Evolutionary conservation across 2,888 invertebrate genomes (phyloP).

Genomic region (Eurytoma adleriae): DNA sequence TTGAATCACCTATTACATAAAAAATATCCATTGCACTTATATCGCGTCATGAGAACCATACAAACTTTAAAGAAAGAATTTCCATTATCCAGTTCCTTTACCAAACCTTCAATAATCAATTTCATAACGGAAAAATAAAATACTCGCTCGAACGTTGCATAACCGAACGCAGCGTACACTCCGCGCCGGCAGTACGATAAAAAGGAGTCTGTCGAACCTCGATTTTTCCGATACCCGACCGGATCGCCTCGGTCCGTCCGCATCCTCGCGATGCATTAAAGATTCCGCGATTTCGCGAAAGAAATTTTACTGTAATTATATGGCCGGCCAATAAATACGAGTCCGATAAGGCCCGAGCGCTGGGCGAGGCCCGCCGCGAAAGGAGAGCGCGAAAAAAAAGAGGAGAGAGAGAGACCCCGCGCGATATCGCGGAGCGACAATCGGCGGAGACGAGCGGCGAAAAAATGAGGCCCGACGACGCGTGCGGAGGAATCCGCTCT

Average conservation of each 20-base stretch:
- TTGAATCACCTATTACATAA: too few relatives aligned
- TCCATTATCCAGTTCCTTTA: too few relatives aligned
- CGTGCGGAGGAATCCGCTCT: conserved; percentile 10
- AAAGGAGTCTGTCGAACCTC: too few relatives aligned
- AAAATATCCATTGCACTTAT: too few relatives aligned
- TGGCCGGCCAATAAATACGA: conserved; percentile 45
- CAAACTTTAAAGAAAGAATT: too few relatives aligned
- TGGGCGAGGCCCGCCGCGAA: not conserved
- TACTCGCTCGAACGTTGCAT: too few relatives aligned
- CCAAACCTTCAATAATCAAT: too few relatives aligned
- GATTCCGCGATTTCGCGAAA: conserved; percentile 53
- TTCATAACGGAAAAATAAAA: too few relatives aligned
- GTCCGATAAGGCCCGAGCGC: conserved; percentile 39
- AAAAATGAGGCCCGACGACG: conserved; percentile 2
- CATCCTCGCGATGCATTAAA: conserved; percentile 34
- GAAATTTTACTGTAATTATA: conserved; percentile 57
- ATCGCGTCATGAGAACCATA: too few relatives aligned
- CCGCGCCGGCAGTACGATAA: too few relatives aligned
- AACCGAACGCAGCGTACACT: too few relatives aligned
- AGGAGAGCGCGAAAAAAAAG: too few relatives aligned
- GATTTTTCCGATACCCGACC: not conserved
- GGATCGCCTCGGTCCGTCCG: not conserved
- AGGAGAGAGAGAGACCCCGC: not conserved
- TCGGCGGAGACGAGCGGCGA: conserved; percentile 28
- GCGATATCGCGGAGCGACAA: conserved; percentile 48